These are phyloP conservation scores for Tauraco hartlaubi DNA, from an alignment of 2,797 vertebrate genomes.

Conservation along the genomic window DNA sequence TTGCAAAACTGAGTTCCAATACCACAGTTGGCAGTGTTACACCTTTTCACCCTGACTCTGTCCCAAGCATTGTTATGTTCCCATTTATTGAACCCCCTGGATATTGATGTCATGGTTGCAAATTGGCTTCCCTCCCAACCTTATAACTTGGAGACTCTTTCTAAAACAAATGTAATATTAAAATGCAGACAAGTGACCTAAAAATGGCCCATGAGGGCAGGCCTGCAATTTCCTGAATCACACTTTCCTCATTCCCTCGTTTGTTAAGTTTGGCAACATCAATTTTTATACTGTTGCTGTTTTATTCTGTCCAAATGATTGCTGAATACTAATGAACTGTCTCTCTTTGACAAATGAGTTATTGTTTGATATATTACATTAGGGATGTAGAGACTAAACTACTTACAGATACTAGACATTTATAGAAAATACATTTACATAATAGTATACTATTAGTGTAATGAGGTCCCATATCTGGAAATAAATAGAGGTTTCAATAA, in stretches of 20 bases:
- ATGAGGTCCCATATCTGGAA: conserved; percentile 69
- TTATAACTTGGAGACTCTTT: conserved; percentile 71
- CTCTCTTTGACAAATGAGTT: conserved; percentile 82
- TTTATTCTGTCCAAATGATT: conserved; percentile 77
- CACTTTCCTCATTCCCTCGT: conserved; percentile 77
- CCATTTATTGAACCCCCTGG: conserved; percentile 75
- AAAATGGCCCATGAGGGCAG: conserved; percentile 77
- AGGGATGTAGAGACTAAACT: conserved; percentile 77
- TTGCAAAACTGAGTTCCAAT: conserved; percentile 15
- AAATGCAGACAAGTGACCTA: conserved; percentile 81
- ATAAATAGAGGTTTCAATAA: conserved; percentile 61
- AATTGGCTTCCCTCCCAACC: conserved; percentile 75
- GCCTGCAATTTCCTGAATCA: conserved; percentile 76
- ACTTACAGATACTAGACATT: conserved; percentile 75
- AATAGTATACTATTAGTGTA: conserved; percentile 74
- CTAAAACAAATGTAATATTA: conserved; percentile 81
- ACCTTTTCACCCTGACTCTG: conserved; percentile 29
- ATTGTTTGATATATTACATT: conserved; percentile 82
- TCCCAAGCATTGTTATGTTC: conserved; percentile 60
- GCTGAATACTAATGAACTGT: conserved; percentile 80
- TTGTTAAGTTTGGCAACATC: conserved; percentile 81
- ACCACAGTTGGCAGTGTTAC: neutral
- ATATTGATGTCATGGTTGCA: conserved; percentile 70
- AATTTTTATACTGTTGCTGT: conserved; percentile 79
- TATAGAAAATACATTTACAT: conserved; percentile 78